Conservation (phyloP, 2,888 invertebrate species). For the Shargacucullia verbasci region DNA sequence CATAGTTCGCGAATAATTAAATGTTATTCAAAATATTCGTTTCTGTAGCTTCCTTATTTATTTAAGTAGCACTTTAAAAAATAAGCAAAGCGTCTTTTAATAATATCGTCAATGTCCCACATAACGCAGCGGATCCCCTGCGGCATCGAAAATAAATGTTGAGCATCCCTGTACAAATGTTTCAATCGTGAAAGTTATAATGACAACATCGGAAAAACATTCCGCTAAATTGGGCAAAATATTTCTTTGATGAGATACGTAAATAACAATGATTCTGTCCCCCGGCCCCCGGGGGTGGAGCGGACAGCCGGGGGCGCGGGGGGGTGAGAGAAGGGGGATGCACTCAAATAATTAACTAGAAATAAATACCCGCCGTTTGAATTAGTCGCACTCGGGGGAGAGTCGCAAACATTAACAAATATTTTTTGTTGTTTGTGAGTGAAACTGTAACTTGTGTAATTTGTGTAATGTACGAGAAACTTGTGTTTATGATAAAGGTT, state of each 20-base stretch:
- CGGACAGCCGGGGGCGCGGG: background rate
- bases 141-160: background rate
- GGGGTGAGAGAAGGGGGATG: slow-evolving; percentile 22
- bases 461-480: slow-evolving; percentile 1
- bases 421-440: slow-evolving; percentile 3
- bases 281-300: slow-evolving; percentile 14
- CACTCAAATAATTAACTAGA: slow-evolving; percentile 70
- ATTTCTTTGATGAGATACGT: slow-evolving; percentile 58
- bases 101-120: too few relatives aligned
- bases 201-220: slow-evolving; percentile 48
- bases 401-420: slow-evolving; percentile 42
- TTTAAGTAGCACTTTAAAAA: too few relatives aligned
- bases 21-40: too few relatives aligned
- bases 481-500: background rate
- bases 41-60: too few relatives aligned
- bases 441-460: background rate
- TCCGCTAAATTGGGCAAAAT: slow-evolving; percentile 58
- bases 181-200: slow-evolving; percentile 27
- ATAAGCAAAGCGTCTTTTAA: too few relatives aligned
- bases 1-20: too few relatives aligned
- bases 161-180: background rate
- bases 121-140: too few relatives aligned
- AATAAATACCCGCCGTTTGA: slow-evolving; percentile 65
- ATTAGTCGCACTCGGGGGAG: slow-evolving; percentile 60
- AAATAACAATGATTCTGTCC: slow-evolving; percentile 57